Conservation (phyloP, 2,888 invertebrate genomes). For the Malacosoma neustria region DNA sequence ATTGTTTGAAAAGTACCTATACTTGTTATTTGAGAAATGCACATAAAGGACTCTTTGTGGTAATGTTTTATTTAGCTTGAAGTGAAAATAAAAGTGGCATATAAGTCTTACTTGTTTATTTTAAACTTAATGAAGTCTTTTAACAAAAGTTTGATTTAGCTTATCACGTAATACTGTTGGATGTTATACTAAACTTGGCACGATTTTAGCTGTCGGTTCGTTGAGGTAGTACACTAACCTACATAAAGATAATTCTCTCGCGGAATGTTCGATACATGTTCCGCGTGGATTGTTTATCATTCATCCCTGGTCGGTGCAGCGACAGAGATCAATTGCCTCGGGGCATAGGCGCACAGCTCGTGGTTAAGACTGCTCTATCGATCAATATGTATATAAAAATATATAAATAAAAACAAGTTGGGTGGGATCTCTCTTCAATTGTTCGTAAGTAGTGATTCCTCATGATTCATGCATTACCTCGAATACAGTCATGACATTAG, state of each 20-base stretch:
- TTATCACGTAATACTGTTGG: constrained; percentile 44
- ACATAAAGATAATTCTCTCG: constrained; percentile 14
- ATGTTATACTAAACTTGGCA: constrained; percentile 44
- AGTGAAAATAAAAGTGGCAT: background rate
- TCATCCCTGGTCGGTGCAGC: constrained; percentile 12
- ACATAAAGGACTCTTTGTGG: background rate
- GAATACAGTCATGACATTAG: background rate
- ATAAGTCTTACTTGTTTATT: background rate
- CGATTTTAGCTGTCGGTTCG: constrained; percentile 26
- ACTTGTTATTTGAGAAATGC: background rate
- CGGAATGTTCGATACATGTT: constrained; percentile 18
- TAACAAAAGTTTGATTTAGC: background rate
- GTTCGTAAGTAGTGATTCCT: no score
- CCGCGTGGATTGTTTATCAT: constrained; percentile 11
- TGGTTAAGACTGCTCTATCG: background rate
- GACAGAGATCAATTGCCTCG: constrained; percentile 21
- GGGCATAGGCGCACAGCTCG: constrained; percentile 1
- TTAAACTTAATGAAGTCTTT: constrained; percentile 10
- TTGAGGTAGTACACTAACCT: constrained; percentile 37
- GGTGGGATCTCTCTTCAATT: no score
- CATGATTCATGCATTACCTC: background rate
- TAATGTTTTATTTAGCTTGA: no score
- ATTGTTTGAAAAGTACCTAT: background rate
- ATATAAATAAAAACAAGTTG: no score
- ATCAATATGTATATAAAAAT: no score